These are phyloP conservation scores for Brachyhypopomus occidentalis DNA, from an alignment of 2,113 vertebrate species.

Conservation along the genomic window DNA sequence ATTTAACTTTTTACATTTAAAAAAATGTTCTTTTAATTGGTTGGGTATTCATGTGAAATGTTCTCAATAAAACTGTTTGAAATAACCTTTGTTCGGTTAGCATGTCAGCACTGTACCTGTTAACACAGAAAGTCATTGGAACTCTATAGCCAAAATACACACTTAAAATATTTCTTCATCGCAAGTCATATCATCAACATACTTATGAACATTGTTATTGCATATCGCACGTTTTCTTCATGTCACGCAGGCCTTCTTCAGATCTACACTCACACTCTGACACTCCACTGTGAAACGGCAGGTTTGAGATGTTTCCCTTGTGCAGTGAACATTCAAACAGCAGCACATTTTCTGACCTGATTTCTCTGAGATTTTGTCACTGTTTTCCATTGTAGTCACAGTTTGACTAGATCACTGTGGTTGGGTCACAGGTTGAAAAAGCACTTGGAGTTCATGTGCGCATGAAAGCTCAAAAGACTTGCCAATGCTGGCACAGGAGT, in stretches of 20 bases:
- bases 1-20: no score
- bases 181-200: no score
- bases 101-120: no score
- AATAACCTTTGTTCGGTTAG: no score
- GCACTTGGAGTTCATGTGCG: neutral
- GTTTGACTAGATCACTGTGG: constrained; percentile 35
- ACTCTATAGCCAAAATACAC: no score
- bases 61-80: no score
- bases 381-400: neutral
- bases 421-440: neutral
- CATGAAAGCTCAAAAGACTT: constrained; percentile 34
- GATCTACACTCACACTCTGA: constrained; percentile 34
- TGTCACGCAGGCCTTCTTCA: neutral
- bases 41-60: no score
- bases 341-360: constrained; percentile 12
- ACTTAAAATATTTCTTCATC: no score
- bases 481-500: neutral
- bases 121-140: no score
- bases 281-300: constrained; percentile 10
- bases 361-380: constrained; percentile 20
- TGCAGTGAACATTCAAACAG: constrained; percentile 18
- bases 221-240: no score
- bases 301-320: constrained; percentile 24
- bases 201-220: no score
- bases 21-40: no score